A percentile compares a stretch with the other conserved stretches of the same genome.
These are phyloP conservation scores for Ips typographus DNA, from an alignment of 1,140 invertebrate genomes.

Conservation along the genomic window DNA sequence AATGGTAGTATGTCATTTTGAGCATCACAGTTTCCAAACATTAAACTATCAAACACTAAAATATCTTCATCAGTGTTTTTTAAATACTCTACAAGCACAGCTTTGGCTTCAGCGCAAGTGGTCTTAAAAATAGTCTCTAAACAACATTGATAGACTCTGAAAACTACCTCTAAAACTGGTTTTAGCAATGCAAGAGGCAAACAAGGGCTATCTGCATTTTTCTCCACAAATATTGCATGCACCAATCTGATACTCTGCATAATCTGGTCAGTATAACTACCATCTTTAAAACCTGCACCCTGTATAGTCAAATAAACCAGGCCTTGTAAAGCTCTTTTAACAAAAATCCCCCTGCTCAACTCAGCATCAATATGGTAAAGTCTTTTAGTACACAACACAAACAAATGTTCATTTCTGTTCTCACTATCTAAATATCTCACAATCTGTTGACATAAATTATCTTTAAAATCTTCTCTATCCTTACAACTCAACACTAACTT, in stretches of 20 bases:
- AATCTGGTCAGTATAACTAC: neutral
- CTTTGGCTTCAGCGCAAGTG: constrained; percentile 36
- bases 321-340: constrained; percentile 49
- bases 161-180: constrained; percentile 38
- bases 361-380: constrained; percentile 56
- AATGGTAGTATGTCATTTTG: neutral
- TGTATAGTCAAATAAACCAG: constrained; percentile 47
- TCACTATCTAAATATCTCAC: constrained; percentile 47
- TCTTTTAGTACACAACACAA: constrained; percentile 54
- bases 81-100: constrained; percentile 40
- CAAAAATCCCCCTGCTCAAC: constrained; percentile 52
- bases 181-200: constrained; percentile 39
- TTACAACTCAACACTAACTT: constrained; percentile 59
- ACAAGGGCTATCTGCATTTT: constrained; percentile 14
- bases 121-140: constrained; percentile 29
- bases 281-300: neutral
- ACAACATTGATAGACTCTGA: constrained; percentile 33
- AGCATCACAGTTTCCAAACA: constrained; percentile 36
- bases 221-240: constrained; percentile 51
- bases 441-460: constrained; percentile 51
- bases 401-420: constrained; percentile 24
- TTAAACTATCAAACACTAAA: constrained; percentile 40
- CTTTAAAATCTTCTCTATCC: constrained; percentile 58
- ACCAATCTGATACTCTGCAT: constrained; percentile 43
- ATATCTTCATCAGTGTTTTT: constrained; percentile 12